These are phyloP conservation scores for Pissodes strobi DNA, from an alignment of 1,140 invertebrate species.

Conservation along the genomic window DNA sequence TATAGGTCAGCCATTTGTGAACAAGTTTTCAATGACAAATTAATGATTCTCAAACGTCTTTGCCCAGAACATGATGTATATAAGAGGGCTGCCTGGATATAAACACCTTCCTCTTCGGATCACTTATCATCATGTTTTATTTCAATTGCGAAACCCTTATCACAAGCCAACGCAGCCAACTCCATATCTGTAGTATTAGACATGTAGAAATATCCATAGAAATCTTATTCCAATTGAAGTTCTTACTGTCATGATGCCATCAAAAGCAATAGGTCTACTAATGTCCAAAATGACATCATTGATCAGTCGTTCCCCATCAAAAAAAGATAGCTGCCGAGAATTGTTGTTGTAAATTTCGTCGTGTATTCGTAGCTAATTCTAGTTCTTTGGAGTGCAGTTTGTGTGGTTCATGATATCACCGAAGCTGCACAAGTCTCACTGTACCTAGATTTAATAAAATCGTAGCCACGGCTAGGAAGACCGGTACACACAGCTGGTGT, in stretches of 20 bases:
- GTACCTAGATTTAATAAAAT: no score
- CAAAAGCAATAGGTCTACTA: conserved; percentile 83
- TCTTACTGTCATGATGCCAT: conserved; percentile 93
- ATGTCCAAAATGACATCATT: conserved; percentile 84
- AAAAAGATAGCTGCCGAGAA: no score
- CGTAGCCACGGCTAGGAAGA: no score
- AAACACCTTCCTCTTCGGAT: conserved; percentile 87
- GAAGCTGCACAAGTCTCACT: no score
- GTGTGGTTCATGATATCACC: no score
- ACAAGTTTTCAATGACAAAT: conserved; percentile 88
- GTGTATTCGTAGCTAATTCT: no score
- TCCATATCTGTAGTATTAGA: conserved; percentile 98
- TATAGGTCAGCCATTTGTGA: conserved; percentile 93
- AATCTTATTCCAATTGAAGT: conserved; percentile 96
- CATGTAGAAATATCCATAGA: conserved; percentile 98
- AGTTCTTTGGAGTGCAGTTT: no score
- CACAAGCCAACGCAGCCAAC: conserved; percentile 74
- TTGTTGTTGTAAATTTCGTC: no score
- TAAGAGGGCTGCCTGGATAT: conserved; percentile 88
- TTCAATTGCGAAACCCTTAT: conserved; percentile 87
- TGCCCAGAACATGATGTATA: conserved; percentile 94
- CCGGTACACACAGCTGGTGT: no score
- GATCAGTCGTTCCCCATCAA: conserved; percentile 88
- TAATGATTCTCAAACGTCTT: conserved; percentile 87
- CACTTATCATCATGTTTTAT: conserved; percentile 99